Conservation (phyloP, 2,888 invertebrate species). For the Hyposoter didymator region DNA sequence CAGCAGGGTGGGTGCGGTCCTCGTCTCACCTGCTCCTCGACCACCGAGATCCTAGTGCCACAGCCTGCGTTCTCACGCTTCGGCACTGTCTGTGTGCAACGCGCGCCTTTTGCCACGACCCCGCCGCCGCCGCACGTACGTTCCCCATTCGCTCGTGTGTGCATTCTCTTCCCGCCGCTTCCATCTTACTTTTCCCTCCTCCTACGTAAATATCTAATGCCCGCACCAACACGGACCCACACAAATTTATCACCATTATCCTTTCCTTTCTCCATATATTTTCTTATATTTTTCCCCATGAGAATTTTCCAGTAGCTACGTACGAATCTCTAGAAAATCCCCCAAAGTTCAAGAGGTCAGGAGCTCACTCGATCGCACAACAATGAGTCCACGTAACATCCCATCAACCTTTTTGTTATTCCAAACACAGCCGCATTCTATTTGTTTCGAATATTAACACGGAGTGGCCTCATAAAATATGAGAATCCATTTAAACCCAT, state of each 20-base stretch:
- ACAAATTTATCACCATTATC: constrained; percentile 9
- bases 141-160: neutral
- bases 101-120: neutral
- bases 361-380: constrained; percentile 12
- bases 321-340: constrained; percentile 38
- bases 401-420: neutral
- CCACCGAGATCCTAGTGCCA: constrained; percentile 70
- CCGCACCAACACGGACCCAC: neutral
- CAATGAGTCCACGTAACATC: constrained; percentile 8
- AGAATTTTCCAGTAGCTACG: constrained; percentile 25
- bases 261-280: constrained; percentile 15
- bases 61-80: constrained; percentile 43
- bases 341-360: constrained; percentile 50
- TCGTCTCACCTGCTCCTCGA: constrained; percentile 73
- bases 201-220: neutral
- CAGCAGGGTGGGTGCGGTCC: constrained; percentile 81
- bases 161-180: constrained; percentile 3
- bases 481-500: neutral
- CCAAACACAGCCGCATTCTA: neutral
- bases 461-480: neutral
- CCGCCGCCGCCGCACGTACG: too few species aligned
- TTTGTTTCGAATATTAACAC: neutral
- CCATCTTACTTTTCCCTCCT: constrained; percentile 37
- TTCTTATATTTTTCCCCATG: constrained; percentile 18
- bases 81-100: constrained; percentile 25